Base-by-base conservation (phyloP, 1,140 invertebrate species). In the Nomia melanderi region DNA sequence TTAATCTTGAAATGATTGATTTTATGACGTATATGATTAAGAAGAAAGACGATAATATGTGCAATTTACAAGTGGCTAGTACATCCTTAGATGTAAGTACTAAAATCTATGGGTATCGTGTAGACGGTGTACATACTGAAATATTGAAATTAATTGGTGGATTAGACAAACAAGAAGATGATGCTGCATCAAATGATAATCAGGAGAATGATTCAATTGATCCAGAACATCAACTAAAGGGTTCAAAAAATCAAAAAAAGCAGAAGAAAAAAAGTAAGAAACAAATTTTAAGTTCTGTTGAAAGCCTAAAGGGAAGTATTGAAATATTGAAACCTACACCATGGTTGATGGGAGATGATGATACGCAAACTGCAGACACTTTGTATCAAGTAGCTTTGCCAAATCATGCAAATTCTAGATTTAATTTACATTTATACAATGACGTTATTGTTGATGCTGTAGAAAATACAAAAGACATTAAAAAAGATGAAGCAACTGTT, bases 81-180 rank as follows among this genome's bases (percentile, higher is more conserved):
- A 96, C 95, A 27, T 95, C 96, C 0, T 88, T 98, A 31, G 96
- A 97, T 92, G 96, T 96, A 0, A 96, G 96, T 78, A 94, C 96
- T 12, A 96, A 96, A 89, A 97, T 98, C 65, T 98, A 97, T 91
- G 95, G 95, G 8, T 95, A 95, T 69, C 92, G 96, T 79, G 96
- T 97, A 1, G 96, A 97, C 91, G 94, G 94, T 81, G 93, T 97
- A 9, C 95, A 97, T 89, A 93, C 94, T 60, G 95, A 97, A 83
- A 94, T 96, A 12, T 91, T 97, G 31, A 96, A 96, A 90, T 95
- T 97, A 90, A 94, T 95, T 20, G 94, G 94, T 39, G 95, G 94
- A 23, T 92, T 95, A 23, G 89, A 89, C 20, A 93, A 93, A 85
- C 91, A 93, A 36, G n/a, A 31, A 12, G 93, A 93, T 63, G 92